These are phyloP conservation scores for Ctenopoma kingsleyae DNA, from an alignment of 2,797 vertebrate species.

Conservation along the genomic window DNA sequence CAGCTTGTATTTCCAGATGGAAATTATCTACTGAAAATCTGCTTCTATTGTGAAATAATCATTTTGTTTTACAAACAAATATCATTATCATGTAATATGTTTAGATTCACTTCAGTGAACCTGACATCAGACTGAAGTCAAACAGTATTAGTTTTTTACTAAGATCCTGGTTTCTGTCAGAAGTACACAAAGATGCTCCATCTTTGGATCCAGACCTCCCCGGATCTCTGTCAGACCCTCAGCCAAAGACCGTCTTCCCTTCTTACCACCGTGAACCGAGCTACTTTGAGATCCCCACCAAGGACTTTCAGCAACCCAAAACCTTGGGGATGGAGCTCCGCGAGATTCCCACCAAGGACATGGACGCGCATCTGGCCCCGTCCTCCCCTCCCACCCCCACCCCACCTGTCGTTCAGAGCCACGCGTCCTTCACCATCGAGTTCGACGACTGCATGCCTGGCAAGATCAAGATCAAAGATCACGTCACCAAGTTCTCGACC, in stretches of 20 bases:
- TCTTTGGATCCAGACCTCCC: slow-evolving; percentile 83
- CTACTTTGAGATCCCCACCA: slow-evolving; percentile 98
- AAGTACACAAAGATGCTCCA: slow-evolving; percentile 83
- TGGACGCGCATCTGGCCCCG: slow-evolving; percentile 54
- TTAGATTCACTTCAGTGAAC: too few species aligned
- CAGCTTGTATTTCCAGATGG: too few species aligned
- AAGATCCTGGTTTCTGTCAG: slow-evolving; percentile 69
- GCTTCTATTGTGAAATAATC: too few species aligned
- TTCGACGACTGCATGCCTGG: slow-evolving; percentile 94
- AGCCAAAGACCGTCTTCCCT: slow-evolving; percentile 81
- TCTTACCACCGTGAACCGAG: slow-evolving; percentile 91
- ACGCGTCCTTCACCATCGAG: slow-evolving; percentile 98
- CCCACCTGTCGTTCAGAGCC: slow-evolving; percentile 91
- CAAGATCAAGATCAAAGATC: slow-evolving; percentile 97
- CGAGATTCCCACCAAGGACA: slow-evolving; percentile 92
- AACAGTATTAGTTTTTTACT: background rate
- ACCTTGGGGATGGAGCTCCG: slow-evolving; percentile 83
- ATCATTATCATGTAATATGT: too few species aligned
- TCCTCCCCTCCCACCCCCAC: slow-evolving; percentile 68
- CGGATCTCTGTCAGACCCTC: slow-evolving; percentile 74
- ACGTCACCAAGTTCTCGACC: slow-evolving; percentile 95
- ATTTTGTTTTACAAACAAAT: too few species aligned
- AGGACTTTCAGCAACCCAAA: slow-evolving; percentile 88
- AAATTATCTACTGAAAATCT: too few species aligned
- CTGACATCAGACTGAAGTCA: too few species aligned